A percentile compares a stretch with the other conserved stretches of the same genome.
Conservation (phyloP, 2,113 vertebrate species). For the Kryptolebias marmoratus region DNA sequence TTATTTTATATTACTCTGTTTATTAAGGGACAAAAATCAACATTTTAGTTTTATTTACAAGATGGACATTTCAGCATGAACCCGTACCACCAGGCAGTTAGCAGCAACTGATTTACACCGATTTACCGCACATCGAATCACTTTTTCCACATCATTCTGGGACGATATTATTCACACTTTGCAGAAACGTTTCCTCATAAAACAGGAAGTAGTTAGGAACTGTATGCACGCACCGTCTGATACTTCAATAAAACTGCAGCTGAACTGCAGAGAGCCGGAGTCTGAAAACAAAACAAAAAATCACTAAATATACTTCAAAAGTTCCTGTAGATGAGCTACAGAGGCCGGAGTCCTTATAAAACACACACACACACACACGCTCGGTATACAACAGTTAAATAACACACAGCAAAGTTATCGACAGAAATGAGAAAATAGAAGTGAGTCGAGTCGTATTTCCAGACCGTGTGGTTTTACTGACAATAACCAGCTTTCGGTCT, state of each 20-base stretch:
- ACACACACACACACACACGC: slow-evolving; percentile 8
- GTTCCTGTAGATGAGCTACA: slow-evolving; percentile 73
- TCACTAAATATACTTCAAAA: slow-evolving; percentile 63
- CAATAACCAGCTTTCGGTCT: slow-evolving; percentile 49
- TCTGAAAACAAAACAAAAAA: slow-evolving; percentile 54
- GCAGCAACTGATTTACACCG: slow-evolving; percentile 14
- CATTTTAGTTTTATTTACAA: background rate
- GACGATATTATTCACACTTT: background rate
- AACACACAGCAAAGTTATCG: slow-evolving; percentile 32
- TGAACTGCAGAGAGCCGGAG: slow-evolving; percentile 70
- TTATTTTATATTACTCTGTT: slow-evolving; percentile 35
- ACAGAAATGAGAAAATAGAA: slow-evolving; percentile 12
- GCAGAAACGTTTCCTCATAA: slow-evolving; percentile 9
- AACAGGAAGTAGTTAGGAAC: background rate
- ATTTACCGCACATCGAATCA: slow-evolving; percentile 17
- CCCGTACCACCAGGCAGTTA: slow-evolving; percentile 19
- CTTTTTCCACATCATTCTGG: background rate
- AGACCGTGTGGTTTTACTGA: slow-evolving; percentile 58
- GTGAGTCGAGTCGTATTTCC: slow-evolving; percentile 48
- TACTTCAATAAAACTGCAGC: slow-evolving; percentile 74
- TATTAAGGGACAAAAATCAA: slow-evolving; percentile 48
- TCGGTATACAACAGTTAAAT: slow-evolving; percentile 30
- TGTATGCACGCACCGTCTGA: slow-evolving; percentile 42
- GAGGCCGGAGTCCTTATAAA: slow-evolving; percentile 66
- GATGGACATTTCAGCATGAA: slow-evolving; percentile 15